phyloP scores from a whole-genome alignment of 2,113 vertebrate species.

The Dinomys branickii region DNA sequence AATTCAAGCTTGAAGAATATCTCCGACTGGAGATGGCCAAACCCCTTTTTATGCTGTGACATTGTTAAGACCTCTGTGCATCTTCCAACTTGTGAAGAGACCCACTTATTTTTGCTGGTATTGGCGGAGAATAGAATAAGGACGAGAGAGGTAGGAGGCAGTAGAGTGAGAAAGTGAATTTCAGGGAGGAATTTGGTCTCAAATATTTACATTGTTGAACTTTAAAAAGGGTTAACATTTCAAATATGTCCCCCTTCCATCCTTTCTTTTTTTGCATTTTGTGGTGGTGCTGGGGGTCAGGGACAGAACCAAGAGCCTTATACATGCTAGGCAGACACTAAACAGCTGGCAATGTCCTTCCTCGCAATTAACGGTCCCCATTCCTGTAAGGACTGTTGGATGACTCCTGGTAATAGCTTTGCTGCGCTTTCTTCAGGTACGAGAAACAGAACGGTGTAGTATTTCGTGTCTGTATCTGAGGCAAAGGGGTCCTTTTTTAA shows the following conservation, averaged over 20 bases:
- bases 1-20: not conserved
- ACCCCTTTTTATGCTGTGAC: not conserved
- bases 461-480: not conserved
- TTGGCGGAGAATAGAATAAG: not conserved
- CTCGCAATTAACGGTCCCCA: not conserved
- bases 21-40: not conserved
- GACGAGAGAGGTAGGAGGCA: not conserved
- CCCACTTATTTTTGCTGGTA: slow-evolving; percentile 9
- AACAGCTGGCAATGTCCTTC: not conserved
- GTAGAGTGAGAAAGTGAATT: not conserved
- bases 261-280: not conserved
- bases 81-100: not conserved
- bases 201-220: slow-evolving; percentile 10
- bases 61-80: not conserved
- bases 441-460: not conserved
- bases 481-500: not conserved
- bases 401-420: not conserved
- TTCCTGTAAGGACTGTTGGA: not conserved
- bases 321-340: not conserved
- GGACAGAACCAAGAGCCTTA: not conserved
- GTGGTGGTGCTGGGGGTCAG: not conserved
- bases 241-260: not conserved
- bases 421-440: slow-evolving; percentile 11
- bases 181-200: not conserved
- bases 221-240: slow-evolving; percentile 3